phyloP scores from a whole-genome alignment of 2,888 invertebrate species.

The Chymomyza procnemis region DNA sequence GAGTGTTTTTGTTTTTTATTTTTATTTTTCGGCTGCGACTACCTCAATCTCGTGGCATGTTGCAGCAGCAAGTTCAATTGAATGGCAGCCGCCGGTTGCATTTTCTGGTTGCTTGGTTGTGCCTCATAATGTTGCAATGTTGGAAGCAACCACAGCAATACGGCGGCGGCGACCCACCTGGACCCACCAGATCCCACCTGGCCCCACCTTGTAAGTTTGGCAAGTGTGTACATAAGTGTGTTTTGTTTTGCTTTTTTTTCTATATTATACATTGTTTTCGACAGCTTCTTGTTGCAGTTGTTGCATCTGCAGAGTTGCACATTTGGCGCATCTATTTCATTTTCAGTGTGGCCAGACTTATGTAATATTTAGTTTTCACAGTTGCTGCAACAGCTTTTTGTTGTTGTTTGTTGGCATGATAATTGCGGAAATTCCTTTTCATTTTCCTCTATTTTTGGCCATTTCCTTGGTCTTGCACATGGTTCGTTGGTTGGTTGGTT shows the following conservation, averaged over 20 bases:
- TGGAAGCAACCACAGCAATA: constrained; percentile 8
- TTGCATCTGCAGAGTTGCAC: constrained; percentile 63
- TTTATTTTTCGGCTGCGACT: not conserved
- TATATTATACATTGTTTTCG: not conserved
- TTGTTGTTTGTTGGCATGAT: constrained; percentile 27
- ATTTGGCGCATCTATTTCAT: constrained; percentile 72
- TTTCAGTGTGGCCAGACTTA: constrained; percentile 24
- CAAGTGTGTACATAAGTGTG: constrained; percentile 17
- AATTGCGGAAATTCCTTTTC: constrained; percentile 61
- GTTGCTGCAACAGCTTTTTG: constrained; percentile 43
- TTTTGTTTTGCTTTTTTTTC: constrained; percentile 27
- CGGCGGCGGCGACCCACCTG: no score
- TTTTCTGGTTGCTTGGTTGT: constrained; percentile 18
- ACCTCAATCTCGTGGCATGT: not conserved
- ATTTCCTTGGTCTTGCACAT: constrained; percentile 50
- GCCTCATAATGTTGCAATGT: constrained; percentile 30
- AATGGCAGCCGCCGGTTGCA: not conserved
- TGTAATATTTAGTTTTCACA: constrained; percentile 62
- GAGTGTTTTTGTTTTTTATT: no score
- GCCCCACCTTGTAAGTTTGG: not conserved
- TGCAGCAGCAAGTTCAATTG: constrained; percentile 61
- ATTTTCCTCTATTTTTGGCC: constrained; percentile 21
- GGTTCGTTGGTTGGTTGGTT: no score
- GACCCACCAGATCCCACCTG: constrained; percentile 31
- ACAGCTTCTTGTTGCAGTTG: constrained; percentile 23